A percentile compares a stretch with the other conserved stretches of the same genome.
Evolutionary conservation across 2,888 invertebrate species (phyloP).

Genomic region (Ctenicera cuprea): DNA sequence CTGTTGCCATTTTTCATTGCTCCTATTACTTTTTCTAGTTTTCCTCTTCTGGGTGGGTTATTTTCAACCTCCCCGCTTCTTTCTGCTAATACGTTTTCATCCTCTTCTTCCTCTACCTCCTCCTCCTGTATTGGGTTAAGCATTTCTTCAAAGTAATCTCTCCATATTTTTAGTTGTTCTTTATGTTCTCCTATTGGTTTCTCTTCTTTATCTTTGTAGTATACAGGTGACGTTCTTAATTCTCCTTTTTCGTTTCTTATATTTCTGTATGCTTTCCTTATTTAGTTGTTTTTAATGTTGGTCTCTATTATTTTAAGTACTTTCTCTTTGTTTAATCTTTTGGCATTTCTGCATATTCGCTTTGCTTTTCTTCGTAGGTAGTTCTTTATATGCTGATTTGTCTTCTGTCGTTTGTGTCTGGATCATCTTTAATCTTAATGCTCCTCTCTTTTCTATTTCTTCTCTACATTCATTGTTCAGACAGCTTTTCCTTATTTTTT

Average conservation of each 20-base stretch:
- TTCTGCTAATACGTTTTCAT: no score
- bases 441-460: not conserved
- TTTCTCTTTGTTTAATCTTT: not conserved
- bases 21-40: slow-evolving; percentile 9
- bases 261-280: slow-evolving; percentile 16
- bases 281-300: slow-evolving; percentile 2
- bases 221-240: not conserved
- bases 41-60: not conserved
- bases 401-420: no score
- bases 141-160: slow-evolving; percentile 1
- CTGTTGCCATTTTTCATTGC: slow-evolving; percentile 6
- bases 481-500: no score
- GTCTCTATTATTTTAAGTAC: not conserved
- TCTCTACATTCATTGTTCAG: not conserved
- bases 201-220: slow-evolving; percentile 13
- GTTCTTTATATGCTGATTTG: no score
- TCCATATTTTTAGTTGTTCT: slow-evolving; percentile 18
- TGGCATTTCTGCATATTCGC: no score
- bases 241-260: slow-evolving; percentile 9
- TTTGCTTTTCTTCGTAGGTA: no score
- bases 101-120: no score
- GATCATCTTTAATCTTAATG: no score
- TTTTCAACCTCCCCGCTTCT: slow-evolving; percentile 10
- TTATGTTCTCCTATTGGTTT: slow-evolving; percentile 1
- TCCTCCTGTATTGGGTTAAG: slow-evolving; percentile 24